phyloP scores from a whole-genome alignment of 1,140 invertebrate species.

The Plodia interpunctella region DNA sequence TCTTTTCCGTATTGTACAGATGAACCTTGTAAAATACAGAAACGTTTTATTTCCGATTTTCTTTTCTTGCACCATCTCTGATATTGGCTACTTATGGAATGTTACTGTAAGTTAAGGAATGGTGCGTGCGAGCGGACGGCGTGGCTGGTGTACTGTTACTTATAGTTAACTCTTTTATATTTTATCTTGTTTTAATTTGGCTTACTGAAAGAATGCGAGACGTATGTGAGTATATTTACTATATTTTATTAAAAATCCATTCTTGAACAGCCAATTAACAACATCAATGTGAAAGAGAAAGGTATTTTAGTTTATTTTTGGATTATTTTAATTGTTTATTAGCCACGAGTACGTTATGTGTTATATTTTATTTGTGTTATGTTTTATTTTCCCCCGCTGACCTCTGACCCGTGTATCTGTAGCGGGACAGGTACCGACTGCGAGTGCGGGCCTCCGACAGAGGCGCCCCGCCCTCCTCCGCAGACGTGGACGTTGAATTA shows the following conservation, averaged over 20 bases:
- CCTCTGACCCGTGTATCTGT: slow-evolving; percentile 80
- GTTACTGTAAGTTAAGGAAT: slow-evolving; percentile 88
- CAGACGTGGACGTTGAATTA: slow-evolving; percentile 97
- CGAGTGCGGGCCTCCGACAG: slow-evolving; percentile 95
- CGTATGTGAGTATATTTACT: slow-evolving; percentile 41
- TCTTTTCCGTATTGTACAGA: slow-evolving; percentile 76
- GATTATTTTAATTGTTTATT: slow-evolving; percentile 69
- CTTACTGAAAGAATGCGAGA: slow-evolving; percentile 63
- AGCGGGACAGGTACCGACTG: slow-evolving; percentile 96
- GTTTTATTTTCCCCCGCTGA: slow-evolving; percentile 77
- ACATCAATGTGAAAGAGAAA: slow-evolving; percentile 43
- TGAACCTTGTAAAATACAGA: slow-evolving; percentile 78
- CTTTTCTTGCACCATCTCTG: slow-evolving; percentile 87
- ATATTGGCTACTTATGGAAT: slow-evolving; percentile 86
- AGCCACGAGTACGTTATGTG: slow-evolving; percentile 69
- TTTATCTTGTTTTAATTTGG: slow-evolving; percentile 66
- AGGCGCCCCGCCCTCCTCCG: slow-evolving; percentile 90
- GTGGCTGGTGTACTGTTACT: slow-evolving; percentile 46
- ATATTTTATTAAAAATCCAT: slow-evolving; percentile 25
- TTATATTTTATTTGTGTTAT: slow-evolving; percentile 75
- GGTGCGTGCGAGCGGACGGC: slow-evolving; percentile 50
- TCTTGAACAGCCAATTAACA: slow-evolving; percentile 31
- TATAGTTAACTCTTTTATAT: slow-evolving; percentile 37
- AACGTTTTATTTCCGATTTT: slow-evolving; percentile 83
- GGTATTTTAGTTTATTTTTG: slow-evolving; percentile 52